A percentile compares a stretch with the other conserved stretches of the same genome.
Conservation (phyloP, 2,113 vertebrate species). For the Rattus norvegicus region DNA sequence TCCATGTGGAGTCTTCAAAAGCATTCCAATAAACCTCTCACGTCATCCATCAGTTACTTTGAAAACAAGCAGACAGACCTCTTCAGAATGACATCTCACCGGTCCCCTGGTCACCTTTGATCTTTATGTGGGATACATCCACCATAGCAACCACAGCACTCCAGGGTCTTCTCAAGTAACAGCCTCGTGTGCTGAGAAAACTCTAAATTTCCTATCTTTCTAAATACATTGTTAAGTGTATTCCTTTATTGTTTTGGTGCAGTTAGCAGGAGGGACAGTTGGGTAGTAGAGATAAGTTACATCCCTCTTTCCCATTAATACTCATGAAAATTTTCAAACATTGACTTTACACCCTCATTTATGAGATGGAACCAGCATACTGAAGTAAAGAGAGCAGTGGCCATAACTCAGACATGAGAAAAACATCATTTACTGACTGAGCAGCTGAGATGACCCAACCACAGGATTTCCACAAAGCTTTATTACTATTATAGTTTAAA, state of each 20-base stretch:
- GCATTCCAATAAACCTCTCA: background rate
- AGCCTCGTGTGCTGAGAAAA: background rate
- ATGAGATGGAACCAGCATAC: background rate
- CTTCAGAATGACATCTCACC: background rate
- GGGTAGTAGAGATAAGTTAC: background rate
- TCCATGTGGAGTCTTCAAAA: background rate
- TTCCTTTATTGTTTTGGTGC: background rate
- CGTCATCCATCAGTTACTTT: conserved; percentile 51
- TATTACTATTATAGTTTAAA: background rate
- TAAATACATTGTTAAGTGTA: background rate
- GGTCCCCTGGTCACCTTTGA: background rate
- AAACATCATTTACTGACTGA: background rate
- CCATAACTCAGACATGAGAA: background rate
- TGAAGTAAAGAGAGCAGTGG: too few species aligned
- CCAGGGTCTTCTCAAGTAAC: conserved; percentile 40
- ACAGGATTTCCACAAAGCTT: background rate
- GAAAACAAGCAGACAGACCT: conserved; percentile 36
- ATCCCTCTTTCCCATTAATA: background rate
- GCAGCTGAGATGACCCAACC: background rate
- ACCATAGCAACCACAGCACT: background rate
- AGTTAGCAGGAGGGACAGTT: background rate
- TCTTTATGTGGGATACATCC: conserved; percentile 28
- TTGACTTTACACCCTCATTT: background rate
- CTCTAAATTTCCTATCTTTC: background rate
- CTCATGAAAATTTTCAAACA: background rate